A percentile compares a stretch with the other conserved stretches of the same genome.
Evolutionary conservation across 2,113 vertebrate genomes (phyloP).

Genomic region (Plotosus lineatus): DNA sequence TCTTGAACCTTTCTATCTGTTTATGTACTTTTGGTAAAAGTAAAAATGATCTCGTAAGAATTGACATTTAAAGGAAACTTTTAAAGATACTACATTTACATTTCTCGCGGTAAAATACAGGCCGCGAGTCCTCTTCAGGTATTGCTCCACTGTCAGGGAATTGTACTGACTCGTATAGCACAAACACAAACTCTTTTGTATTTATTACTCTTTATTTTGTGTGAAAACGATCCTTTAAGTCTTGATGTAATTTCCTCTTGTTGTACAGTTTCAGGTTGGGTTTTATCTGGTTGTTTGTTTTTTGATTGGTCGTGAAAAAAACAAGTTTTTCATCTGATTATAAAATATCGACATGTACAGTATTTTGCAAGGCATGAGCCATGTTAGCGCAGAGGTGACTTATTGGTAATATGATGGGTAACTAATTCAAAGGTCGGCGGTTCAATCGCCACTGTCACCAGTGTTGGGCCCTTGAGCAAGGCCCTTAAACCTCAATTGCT

Average conservation of each 20-base stretch:
- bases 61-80: background rate
- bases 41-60: no score
- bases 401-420: no score
- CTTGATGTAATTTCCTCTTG: background rate
- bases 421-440: no score
- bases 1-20: background rate
- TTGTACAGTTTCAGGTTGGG: background rate
- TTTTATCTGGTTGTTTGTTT: background rate
- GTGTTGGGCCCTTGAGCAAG: no score
- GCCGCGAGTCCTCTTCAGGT: background rate
- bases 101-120: background rate
- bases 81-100: background rate
- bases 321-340: background rate
- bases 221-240: background rate
- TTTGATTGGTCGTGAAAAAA: background rate
- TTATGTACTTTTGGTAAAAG: background rate
- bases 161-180: background rate
- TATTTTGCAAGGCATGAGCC: background rate
- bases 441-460: no score
- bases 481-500: no score
- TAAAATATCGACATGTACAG: conserved; percentile 4
- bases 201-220: background rate
- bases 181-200: background rate
- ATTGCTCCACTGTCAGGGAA: background rate
- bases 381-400: no score